These are phyloP conservation scores for Macquaria ambigua DNA, from an alignment of 2,113 vertebrate species.

Conservation along the genomic window DNA sequence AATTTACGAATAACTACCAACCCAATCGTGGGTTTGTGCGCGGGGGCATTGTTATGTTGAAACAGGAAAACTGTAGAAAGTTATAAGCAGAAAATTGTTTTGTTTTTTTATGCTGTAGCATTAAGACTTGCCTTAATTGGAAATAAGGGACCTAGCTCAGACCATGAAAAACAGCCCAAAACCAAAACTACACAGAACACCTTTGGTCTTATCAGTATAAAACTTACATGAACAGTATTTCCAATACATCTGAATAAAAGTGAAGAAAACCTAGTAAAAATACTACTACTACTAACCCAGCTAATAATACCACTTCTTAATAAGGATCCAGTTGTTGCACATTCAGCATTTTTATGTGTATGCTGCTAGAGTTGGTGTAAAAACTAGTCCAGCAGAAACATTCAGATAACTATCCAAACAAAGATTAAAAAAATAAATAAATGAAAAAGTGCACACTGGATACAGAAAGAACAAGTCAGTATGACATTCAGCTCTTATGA, in stretches of 20 bases:
- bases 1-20: background rate
- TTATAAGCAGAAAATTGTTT: no score
- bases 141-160: no score
- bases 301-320: background rate
- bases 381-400: conserved; percentile 20
- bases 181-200: background rate
- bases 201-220: background rate
- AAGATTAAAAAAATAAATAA: conserved; percentile 7
- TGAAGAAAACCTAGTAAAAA: background rate
- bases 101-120: no score
- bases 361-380: background rate
- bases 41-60: background rate
- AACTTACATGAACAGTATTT: background rate
- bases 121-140: no score
- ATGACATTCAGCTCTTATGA: background rate
- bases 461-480: background rate
- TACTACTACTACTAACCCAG: background rate
- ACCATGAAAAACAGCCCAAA: no score
- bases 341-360: background rate
- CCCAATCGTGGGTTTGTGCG: background rate
- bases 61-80: background rate
- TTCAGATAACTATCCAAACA: conserved; percentile 12
- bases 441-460: background rate
- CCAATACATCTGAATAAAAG: background rate
- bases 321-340: conserved; percentile 6